Evolutionary conservation across 2,113 vertebrate species (phyloP).

Genomic region (Serilophus lunatus): DNA sequence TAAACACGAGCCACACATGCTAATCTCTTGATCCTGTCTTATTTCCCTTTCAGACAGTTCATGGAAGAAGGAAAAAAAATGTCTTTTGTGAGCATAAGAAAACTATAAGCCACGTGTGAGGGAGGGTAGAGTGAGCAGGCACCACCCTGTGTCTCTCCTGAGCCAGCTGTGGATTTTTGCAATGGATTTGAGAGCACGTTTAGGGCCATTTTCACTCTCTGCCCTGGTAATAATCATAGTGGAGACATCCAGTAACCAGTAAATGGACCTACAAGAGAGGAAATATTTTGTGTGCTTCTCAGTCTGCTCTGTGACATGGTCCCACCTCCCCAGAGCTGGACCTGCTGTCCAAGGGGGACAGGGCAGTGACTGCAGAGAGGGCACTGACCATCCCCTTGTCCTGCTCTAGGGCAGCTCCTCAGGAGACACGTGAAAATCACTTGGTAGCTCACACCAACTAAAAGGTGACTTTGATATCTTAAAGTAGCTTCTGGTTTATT

Average conservation of each 20-base stretch:
- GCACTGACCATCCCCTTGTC: neutral
- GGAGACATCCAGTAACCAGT: neutral
- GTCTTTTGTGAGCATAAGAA: neutral
- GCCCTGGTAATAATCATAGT: neutral
- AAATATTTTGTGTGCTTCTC: neutral
- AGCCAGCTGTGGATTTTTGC: neutral
- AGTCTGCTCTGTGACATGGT: neutral
- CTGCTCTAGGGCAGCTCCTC: neutral
- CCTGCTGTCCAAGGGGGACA: neutral
- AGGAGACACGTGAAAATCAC: neutral
- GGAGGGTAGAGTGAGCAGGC: neutral
- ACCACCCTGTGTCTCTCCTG: fast-evolving
- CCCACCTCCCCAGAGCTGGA: neutral
- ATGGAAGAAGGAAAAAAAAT: neutral
- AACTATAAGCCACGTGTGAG: neutral
- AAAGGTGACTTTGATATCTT: neutral
- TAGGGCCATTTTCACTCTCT: neutral
- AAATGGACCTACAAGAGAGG: neutral
- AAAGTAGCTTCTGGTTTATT: neutral
- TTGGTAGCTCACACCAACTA: neutral
- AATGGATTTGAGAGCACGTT: neutral
- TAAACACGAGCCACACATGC: neutral
- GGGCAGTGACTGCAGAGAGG: neutral
- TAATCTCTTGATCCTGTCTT: conserved; percentile 42
- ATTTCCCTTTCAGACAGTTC: neutral